Base-by-base conservation (phyloP, 2,888 invertebrate species). In the Pseudococcus jackbeardsleyi region DNA sequence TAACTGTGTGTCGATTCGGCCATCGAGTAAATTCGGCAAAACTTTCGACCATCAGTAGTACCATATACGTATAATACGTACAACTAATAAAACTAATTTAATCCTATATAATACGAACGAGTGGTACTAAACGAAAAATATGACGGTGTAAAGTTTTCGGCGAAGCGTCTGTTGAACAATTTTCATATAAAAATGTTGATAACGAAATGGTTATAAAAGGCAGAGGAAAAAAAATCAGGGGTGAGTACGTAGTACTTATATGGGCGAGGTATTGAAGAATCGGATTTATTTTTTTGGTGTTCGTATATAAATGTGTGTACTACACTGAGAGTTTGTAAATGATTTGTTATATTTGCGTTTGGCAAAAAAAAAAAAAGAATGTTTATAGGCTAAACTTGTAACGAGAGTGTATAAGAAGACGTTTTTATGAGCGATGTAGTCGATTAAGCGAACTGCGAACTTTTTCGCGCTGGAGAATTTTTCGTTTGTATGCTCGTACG, bases 331-430 rank as follows among this genome's bases (percentile, higher is more conserved):
- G 33, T 72, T 72, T 72, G 33, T 33, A 72, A 72, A 72, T 72
- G 72, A 72, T 72, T 72, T 72, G 72, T 72, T 72, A 72, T 72
- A 72, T 72, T 72, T 72, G 33, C 33, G 72, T 72, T 64, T 72
- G 72, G 42, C 26, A 33, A 33, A 33, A 42, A 42, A 42, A 42
- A 42, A 33, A 72, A 72, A 33, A 72, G 72, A 72, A 72, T 33
- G 72, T 72, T 72, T 72, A 72, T 72, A 68, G 68, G 68, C 22
- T 68, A 68, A 68, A 68, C 26, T 68, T 68, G 7, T 68, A 26
- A 26, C 68, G 22, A 26, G 15, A 26, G 68, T 68, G 68, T 33
- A 72, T 33, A 72, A 72, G 15, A 72, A 72, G 72, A 72, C 72
- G 33, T 33, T 72, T 72, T 72, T 72, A 72, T 72, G 33, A 72